phyloP scores from a whole-genome alignment of 1,140 invertebrate genomes.

The Conus ventricosus region DNA sequence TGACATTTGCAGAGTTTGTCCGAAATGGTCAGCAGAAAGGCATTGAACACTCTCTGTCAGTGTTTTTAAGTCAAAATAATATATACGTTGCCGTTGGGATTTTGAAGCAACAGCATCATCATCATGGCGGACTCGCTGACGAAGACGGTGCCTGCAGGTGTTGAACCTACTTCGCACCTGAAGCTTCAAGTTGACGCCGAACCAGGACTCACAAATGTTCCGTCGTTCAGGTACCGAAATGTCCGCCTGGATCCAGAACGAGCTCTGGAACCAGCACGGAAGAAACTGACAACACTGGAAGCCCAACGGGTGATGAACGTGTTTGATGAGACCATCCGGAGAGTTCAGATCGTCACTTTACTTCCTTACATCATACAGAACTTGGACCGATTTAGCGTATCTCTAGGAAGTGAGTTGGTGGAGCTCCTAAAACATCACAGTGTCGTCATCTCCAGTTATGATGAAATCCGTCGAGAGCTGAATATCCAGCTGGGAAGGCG shows the following conservation, averaged over 20 bases:
- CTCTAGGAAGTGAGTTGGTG: slow-evolving; percentile 64
- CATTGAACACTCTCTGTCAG: no score
- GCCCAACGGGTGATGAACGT: slow-evolving; percentile 73
- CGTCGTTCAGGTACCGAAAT: slow-evolving; percentile 44
- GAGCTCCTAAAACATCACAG: slow-evolving; percentile 66
- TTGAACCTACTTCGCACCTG: slow-evolving; percentile 61
- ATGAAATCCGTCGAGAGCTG: slow-evolving; percentile 62
- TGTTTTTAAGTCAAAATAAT: no score
- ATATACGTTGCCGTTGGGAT: no score
- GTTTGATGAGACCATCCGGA: slow-evolving; percentile 69
- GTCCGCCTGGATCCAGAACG: slow-evolving; percentile 67
- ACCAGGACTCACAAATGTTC: slow-evolving; percentile 32
- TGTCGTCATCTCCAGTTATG: slow-evolving; percentile 61
- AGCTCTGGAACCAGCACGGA: slow-evolving; percentile 71
- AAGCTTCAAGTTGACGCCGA: slow-evolving; percentile 47
- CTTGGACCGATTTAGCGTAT: slow-evolving; percentile 63
- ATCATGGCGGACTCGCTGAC: slow-evolving; percentile 40
- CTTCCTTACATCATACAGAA: slow-evolving; percentile 70
- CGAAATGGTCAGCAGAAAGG: no score
- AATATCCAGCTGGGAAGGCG: slow-evolving; percentile 56
- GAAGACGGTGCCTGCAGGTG: slow-evolving; percentile 36
- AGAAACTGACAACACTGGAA: slow-evolving; percentile 73
- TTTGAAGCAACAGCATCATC: no score
- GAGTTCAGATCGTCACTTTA: slow-evolving; percentile 66
- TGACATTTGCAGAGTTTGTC: not conserved